Percentiles rank a stretch among this genome's conserved stretches.
These are phyloP conservation scores for Rhadinocentrus ornatus DNA, from an alignment of 2,797 vertebrate genomes.

Conservation along the genomic window DNA sequence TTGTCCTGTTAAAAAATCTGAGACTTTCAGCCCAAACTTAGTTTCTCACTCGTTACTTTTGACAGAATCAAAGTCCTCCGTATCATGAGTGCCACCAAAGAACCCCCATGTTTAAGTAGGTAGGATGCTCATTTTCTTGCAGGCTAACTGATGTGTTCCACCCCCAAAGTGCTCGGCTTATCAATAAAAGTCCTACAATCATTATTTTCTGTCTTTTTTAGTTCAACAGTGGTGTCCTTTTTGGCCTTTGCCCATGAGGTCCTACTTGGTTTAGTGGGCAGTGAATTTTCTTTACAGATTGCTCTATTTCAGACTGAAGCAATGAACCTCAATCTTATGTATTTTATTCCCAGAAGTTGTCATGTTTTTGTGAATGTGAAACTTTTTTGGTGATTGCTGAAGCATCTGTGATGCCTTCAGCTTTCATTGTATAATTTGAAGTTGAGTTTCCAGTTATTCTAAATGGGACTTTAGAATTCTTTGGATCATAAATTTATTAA, in stretches of 20 bases:
- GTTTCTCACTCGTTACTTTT: not conserved
- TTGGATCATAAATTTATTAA: too few species aligned
- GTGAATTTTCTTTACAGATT: not conserved
- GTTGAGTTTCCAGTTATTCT: too few species aligned
- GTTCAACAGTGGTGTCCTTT: not conserved
- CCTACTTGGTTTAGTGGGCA: not conserved
- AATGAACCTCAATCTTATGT: too few species aligned
- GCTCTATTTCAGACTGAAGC: too few species aligned
- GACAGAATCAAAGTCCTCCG: not conserved
- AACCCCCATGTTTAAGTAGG: not conserved
- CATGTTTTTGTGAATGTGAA: too few species aligned
- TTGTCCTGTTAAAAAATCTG: not conserved
- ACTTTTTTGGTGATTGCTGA: too few species aligned
- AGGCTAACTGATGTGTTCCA: not conserved
- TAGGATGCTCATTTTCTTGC: too few species aligned
- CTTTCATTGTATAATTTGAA: not conserved
- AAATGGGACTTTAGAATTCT: too few species aligned
- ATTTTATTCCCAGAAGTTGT: too few species aligned
- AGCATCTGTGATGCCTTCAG: not conserved
- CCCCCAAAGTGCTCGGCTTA: not conserved
- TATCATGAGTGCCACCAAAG: not conserved
- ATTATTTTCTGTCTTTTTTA: not conserved
- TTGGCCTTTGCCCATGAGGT: not conserved
- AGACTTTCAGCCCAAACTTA: too few species aligned
- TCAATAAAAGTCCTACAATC: not conserved